Evolutionary conservation across 2,113 vertebrate species (phyloP).

Genomic region (Pyxicephalus adspersus): DNA sequence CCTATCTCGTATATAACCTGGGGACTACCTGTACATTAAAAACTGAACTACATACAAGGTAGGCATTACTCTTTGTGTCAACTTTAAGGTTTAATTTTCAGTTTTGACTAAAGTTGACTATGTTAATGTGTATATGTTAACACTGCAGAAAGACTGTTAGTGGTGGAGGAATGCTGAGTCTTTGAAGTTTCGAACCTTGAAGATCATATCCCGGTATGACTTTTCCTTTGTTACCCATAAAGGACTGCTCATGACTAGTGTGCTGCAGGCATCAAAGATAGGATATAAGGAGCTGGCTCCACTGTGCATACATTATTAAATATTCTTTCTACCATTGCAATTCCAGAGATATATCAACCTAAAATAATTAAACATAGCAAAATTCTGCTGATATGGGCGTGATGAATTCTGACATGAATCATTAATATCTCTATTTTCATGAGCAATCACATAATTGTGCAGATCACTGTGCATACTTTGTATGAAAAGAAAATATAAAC

Average conservation of each 20-base stretch:
- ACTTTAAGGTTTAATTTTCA: too few species aligned
- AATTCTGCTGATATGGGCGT: background rate
- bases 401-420: background rate
- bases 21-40: too few species aligned
- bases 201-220: slow-evolving; percentile 1
- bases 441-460: background rate
- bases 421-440: background rate
- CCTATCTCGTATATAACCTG: too few species aligned
- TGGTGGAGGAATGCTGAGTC: background rate
- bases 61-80: too few species aligned
- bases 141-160: background rate
- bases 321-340: background rate
- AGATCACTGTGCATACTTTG: too few species aligned
- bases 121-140: too few species aligned
- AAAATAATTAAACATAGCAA: background rate
- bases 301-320: slow-evolving; percentile 10
- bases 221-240: slow-evolving; percentile 5
- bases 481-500: too few species aligned
- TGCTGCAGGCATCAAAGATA: slow-evolving; percentile 6
- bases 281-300: background rate
- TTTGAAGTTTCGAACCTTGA: slow-evolving; percentile 7
- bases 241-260: background rate
- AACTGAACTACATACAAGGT: too few species aligned
- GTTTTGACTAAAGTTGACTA: too few species aligned
- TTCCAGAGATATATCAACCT: background rate